Conservation (phyloP, 2,888 invertebrate genomes). For the Lamproptera curius region DNA sequence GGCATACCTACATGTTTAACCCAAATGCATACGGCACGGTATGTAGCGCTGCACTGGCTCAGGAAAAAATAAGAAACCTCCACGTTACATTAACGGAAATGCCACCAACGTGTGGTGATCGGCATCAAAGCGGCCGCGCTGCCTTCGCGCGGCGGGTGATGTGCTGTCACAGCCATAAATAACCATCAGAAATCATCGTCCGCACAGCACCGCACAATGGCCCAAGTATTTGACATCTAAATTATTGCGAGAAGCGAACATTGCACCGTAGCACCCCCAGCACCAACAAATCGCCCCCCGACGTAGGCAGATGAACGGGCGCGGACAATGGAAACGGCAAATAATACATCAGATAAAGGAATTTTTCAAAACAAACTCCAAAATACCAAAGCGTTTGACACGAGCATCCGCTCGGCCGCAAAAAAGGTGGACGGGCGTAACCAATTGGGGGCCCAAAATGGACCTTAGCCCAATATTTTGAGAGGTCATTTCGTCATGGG, state of each 20-base stretch:
- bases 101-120: constrained; percentile 60
- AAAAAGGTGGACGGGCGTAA: constrained; percentile 57
- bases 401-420: constrained; percentile 74
- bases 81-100: constrained; percentile 62
- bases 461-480: constrained; percentile 64
- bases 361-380: constrained; percentile 79
- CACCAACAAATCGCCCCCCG: constrained; percentile 60
- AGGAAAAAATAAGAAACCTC: constrained; percentile 37
- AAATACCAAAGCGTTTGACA: constrained; percentile 78
- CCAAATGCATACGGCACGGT: constrained; percentile 19
- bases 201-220: constrained; percentile 55
- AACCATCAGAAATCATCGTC: constrained; percentile 71
- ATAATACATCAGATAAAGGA: constrained; percentile 77
- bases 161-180: constrained; percentile 72
- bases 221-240: constrained; percentile 74
- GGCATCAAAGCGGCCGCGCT: constrained; percentile 64
- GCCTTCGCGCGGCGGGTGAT: constrained; percentile 61
- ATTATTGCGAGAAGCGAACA: constrained; percentile 70
- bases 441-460: constrained; percentile 53
- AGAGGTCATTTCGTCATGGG: constrained; percentile 59
- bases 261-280: constrained; percentile 62
- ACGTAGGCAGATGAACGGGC: constrained; percentile 65
- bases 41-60: constrained; percentile 20
- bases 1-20: constrained; percentile 21
- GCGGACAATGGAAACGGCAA: constrained; percentile 69